Conservation (phyloP, 2,888 invertebrate species). For the Nemapogon koenigi region DNA sequence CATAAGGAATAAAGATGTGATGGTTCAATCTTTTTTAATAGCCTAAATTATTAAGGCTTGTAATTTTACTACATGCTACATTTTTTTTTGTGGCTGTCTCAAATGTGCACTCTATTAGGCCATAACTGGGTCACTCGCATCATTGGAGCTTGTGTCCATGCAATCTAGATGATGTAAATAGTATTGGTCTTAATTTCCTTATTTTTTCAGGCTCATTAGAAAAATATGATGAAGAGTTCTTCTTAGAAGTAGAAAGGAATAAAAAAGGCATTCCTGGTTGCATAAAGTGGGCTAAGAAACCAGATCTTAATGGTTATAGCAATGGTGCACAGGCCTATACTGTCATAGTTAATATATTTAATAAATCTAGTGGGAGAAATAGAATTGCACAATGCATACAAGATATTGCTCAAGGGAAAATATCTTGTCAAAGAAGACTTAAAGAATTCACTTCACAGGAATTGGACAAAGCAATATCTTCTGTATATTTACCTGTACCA, state of each 20-base stretch:
- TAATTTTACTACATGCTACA: no score
- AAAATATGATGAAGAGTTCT: constrained; percentile 59
- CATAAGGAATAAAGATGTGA: no score
- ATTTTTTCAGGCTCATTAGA: constrained; percentile 64
- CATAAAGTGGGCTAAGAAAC: constrained; percentile 61
- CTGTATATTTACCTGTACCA: constrained; percentile 66
- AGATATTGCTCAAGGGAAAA: constrained; percentile 36
- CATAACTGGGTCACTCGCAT: no score
- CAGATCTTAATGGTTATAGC: constrained; percentile 53
- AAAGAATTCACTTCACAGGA: constrained; percentile 62
- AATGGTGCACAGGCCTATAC: constrained; percentile 62
- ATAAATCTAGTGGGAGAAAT: constrained; percentile 51
- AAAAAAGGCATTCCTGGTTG: constrained; percentile 60
- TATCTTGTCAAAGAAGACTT: constrained; percentile 31
- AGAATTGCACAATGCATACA: constrained; percentile 54
- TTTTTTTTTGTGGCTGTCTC: no score
- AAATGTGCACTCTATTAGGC: no score
- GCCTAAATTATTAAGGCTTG: no score
- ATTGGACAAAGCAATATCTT: constrained; percentile 56
- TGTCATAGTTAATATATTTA: constrained; percentile 66
- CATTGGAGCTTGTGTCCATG: no score
- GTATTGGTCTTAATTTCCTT: no score
- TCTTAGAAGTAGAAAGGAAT: constrained; percentile 55
- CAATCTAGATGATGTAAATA: no score
- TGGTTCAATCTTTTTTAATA: no score